A percentile compares a stretch with the other conserved stretches of the same genome.
These are phyloP conservation scores for Antedon mediterranea DNA, from an alignment of 53 echinoderm and acorn worm species.

Conservation along the genomic window DNA sequence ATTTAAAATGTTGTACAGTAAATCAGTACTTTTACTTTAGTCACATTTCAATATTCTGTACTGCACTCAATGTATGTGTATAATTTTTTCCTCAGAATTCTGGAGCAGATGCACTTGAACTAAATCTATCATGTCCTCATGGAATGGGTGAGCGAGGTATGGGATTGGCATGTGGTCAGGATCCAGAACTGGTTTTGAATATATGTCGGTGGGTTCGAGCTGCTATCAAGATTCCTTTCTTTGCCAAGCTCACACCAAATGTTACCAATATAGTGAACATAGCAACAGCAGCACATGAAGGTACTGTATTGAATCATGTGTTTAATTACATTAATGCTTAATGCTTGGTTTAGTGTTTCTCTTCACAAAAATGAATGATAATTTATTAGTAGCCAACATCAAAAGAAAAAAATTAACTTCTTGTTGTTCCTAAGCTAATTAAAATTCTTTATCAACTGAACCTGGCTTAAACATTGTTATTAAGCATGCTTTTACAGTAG, in stretches of 20 bases:
- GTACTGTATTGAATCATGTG: slow-evolving; percentile 6
- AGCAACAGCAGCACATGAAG: slow-evolving; percentile 77
- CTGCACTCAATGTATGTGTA: no score
- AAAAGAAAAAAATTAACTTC: no score
- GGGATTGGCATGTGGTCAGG: slow-evolving; percentile 96
- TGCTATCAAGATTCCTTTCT: slow-evolving; percentile 83
- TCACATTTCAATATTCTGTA: background rate
- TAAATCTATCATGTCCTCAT: slow-evolving; percentile 97
- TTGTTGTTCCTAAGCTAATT: no score
- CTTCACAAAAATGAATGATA: no score
- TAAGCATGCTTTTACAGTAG: no score
- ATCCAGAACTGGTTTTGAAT: slow-evolving; percentile 83
- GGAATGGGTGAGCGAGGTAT: slow-evolving; percentile 98
- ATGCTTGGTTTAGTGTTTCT: no score
- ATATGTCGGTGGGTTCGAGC: slow-evolving; percentile 94
- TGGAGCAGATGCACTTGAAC: slow-evolving; percentile 82
- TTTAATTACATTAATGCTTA: background rate
- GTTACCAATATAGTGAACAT: slow-evolving; percentile 82
- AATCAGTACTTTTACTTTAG: background rate
- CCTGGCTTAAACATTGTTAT: no score
- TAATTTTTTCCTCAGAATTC: slow-evolving; percentile 30
- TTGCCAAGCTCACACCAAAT: slow-evolving; percentile 97
- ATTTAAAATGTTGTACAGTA: no score
- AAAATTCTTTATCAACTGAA: no score
- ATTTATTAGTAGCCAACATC: no score